These are phyloP conservation scores for Sisor rabdophorus DNA, from an alignment of 2,113 vertebrate genomes.

Conservation along the genomic window DNA sequence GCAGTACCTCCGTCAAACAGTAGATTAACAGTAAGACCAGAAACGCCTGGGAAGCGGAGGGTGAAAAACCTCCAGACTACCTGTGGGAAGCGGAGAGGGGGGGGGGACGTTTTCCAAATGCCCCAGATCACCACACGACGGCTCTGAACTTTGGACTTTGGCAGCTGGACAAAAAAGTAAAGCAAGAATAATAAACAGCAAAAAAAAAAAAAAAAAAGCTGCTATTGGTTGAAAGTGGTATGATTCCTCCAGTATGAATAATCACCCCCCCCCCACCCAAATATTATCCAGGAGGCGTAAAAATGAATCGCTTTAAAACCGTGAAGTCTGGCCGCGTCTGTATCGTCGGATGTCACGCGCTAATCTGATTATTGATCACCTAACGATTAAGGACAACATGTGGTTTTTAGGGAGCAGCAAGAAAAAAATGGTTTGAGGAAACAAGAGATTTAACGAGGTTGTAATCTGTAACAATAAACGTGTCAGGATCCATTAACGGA, in stretches of 20 bases:
- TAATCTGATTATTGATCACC: background rate
- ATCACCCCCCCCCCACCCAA: no score
- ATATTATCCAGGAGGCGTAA: conserved; percentile 7
- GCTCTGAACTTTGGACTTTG: conserved; percentile 72
- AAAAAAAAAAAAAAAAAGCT: conserved; percentile 3
- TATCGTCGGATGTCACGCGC: background rate
- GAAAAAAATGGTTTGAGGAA: background rate
- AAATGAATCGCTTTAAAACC: background rate
- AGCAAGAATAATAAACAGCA: background rate
- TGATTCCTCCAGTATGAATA: conserved; percentile 28
- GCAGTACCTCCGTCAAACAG: no score
- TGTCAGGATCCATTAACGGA: conserved; percentile 3
- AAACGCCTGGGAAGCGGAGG: conserved; percentile 27
- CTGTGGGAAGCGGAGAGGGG: conserved; percentile 15
- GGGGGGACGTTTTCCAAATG: conserved; percentile 16
- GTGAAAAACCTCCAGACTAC: conserved; percentile 12
- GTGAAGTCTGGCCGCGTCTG: background rate
- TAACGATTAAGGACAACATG: background rate
- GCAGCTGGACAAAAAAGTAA: conserved; percentile 49
- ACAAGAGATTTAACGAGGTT: background rate
- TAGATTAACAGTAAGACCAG: conserved; percentile 30
- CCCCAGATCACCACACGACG: conserved; percentile 55
- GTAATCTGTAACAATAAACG: conserved; percentile 13
- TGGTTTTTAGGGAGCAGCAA: background rate
- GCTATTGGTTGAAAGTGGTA: conserved; percentile 33